phyloP scores from a whole-genome alignment of 2,797 vertebrate species.

The Benthosema pterotum region DNA sequence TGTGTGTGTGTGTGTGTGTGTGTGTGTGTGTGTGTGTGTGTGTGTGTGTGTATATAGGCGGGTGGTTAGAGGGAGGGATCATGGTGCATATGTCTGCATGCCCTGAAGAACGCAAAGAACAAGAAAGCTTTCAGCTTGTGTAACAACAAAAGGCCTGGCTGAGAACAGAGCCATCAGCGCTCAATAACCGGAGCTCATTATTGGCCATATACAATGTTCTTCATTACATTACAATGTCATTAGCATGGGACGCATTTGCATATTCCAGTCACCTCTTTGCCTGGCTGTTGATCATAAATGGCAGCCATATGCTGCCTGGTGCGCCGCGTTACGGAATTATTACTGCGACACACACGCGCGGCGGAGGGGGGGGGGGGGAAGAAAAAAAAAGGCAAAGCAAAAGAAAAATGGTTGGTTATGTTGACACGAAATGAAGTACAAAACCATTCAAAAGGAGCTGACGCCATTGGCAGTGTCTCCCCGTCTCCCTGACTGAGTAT shows the following conservation, averaged over 20 bases:
- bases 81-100: not conserved
- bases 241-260: conserved; percentile 76
- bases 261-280: conserved; percentile 71
- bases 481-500: conserved; percentile 27
- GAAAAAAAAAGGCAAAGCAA: conserved; percentile 24
- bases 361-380: too few species aligned
- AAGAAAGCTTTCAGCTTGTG: conserved; percentile 50
- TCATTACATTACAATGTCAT: conserved; percentile 78
- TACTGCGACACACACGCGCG: conserved; percentile 48
- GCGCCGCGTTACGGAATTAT: conserved; percentile 65
- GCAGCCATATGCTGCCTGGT: conserved; percentile 75
- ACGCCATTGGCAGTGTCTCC: conserved; percentile 37
- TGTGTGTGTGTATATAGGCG: conserved; percentile 6
- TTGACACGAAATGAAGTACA: conserved; percentile 48
- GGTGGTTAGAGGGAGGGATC: too few species aligned
- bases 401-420: conserved; percentile 63
- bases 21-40: conserved; percentile 34
- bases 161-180: conserved; percentile 66
- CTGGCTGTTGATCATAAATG: conserved; percentile 73
- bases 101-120: conserved; percentile 47
- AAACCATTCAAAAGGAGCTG: conserved; percentile 50
- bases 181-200: conserved; percentile 76
- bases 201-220: conserved; percentile 66
- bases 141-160: conserved; percentile 59
- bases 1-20: not conserved